Percentiles rank a stretch among this genome's conserved stretches.
Conservation (phyloP, 2,888 invertebrate genomes). For the Coleophora flavipennella region DNA sequence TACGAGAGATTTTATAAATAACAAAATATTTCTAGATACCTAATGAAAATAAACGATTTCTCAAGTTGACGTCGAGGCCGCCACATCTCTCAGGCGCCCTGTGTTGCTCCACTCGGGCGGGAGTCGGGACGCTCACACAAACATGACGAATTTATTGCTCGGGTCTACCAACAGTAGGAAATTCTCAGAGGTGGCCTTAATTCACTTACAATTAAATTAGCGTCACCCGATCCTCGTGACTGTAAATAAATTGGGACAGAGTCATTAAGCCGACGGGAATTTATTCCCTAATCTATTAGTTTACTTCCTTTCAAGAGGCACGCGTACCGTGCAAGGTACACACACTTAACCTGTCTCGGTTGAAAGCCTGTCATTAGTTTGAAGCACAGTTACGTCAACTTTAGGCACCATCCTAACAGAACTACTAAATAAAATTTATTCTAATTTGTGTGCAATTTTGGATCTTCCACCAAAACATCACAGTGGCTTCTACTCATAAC, state of each 20-base stretch:
- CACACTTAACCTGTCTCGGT: not conserved
- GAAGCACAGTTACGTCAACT: conserved; percentile 7
- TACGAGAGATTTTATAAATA: too few relatives aligned
- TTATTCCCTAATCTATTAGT: conserved; percentile 46
- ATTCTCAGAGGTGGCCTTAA: conserved; percentile 49
- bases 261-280: conserved; percentile 45
- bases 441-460: too few relatives aligned
- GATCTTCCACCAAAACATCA: too few relatives aligned
- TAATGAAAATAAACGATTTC: too few relatives aligned
- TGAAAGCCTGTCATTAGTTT: not conserved
- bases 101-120: too few relatives aligned
- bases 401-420: not conserved
- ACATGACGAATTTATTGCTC: conserved; percentile 51
- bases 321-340: conserved; percentile 5
- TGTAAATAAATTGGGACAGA: conserved; percentile 53
- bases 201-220: conserved; percentile 57
- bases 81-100: too few relatives aligned
- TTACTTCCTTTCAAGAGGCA: conserved; percentile 20
- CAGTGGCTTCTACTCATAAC: too few relatives aligned
- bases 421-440: too few relatives aligned
- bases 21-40: too few relatives aligned
- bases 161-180: conserved; percentile 26
- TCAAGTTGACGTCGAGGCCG: too few relatives aligned
- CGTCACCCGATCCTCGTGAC: conserved; percentile 48
- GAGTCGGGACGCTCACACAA: conserved; percentile 12